Evolutionary conservation across 2,888 invertebrate species (phyloP).

Genomic region (Actias luna): DNA sequence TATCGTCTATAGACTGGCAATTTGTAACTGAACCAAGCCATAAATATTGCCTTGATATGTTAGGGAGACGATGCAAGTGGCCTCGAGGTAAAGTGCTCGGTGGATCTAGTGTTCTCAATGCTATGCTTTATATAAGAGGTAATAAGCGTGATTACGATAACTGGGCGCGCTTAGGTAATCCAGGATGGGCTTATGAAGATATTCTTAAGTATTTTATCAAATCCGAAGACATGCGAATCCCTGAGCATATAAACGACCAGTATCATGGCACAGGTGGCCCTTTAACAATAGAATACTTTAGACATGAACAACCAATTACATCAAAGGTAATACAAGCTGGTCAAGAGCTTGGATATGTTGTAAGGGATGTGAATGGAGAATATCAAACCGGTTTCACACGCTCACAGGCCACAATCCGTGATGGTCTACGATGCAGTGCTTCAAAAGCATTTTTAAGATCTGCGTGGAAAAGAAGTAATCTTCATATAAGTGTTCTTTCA

Average conservation of each 20-base stretch:
- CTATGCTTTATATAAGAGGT: slow-evolving; percentile 94
- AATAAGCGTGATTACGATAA: slow-evolving; percentile 91
- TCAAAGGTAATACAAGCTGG: slow-evolving; percentile 87
- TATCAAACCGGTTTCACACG: slow-evolving; percentile 90
- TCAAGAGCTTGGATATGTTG: slow-evolving; percentile 85
- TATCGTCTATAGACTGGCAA: slow-evolving; percentile 90
- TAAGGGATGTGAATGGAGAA: slow-evolving; percentile 88
- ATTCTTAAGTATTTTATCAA: slow-evolving; percentile 90
- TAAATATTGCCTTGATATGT: slow-evolving; percentile 86
- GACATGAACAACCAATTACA: slow-evolving; percentile 86
- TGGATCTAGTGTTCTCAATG: slow-evolving; percentile 92
- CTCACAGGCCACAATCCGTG: slow-evolving; percentile 88
- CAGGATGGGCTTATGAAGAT: slow-evolving; percentile 90
- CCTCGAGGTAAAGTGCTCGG: slow-evolving; percentile 90
- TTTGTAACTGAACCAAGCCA: slow-evolving; percentile 88
- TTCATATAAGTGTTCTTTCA: slow-evolving; percentile 87
- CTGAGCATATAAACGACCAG: slow-evolving; percentile 76
- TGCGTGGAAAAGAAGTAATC: slow-evolving; percentile 84
- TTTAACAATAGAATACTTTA: slow-evolving; percentile 87
- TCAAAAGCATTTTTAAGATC: slow-evolving; percentile 91
- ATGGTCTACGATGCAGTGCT: slow-evolving; percentile 91
- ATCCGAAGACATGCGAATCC: slow-evolving; percentile 89
- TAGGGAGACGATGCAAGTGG: slow-evolving; percentile 85
- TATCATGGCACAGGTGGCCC: slow-evolving; percentile 89
- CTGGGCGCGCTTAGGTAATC: slow-evolving; percentile 89